Evolutionary conservation across 2,797 vertebrate genomes (phyloP).

Genomic region (Cyprinella venusta): DNA sequence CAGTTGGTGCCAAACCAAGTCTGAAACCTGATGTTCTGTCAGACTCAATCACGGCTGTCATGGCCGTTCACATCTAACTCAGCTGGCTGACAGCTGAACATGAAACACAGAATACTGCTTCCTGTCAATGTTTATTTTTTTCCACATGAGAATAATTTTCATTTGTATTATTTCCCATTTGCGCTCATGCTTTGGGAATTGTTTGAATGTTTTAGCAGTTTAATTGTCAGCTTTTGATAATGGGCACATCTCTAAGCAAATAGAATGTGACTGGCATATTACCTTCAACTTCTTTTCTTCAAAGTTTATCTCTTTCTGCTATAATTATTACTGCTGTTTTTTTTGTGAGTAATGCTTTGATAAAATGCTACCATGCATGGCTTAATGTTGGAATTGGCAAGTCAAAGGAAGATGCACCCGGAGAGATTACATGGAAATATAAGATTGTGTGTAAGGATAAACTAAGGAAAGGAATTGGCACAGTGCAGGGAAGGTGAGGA

Average conservation of each 20-base stretch:
- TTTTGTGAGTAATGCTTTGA: slow-evolving; percentile 60
- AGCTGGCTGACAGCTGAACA: slow-evolving; percentile 38
- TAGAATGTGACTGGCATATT: slow-evolving; percentile 68
- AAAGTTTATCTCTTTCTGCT: slow-evolving; percentile 58
- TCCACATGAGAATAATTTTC: slow-evolving; percentile 37
- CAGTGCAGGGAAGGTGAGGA: background rate
- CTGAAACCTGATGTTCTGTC: slow-evolving; percentile 55
- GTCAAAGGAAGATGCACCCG: slow-evolving; percentile 44
- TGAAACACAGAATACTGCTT: slow-evolving; percentile 34
- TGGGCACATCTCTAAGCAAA: slow-evolving; percentile 64
- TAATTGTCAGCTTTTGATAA: slow-evolving; percentile 58
- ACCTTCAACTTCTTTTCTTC: slow-evolving; percentile 59
- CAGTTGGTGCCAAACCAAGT: slow-evolving; percentile 30
- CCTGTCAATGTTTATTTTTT: slow-evolving; percentile 19
- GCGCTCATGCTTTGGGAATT: slow-evolving; percentile 36
- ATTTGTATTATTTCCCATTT: slow-evolving; percentile 10
- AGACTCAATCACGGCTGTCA: slow-evolving; percentile 53
- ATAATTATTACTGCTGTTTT: slow-evolving; percentile 64
- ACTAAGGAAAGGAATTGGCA: slow-evolving; percentile 38
- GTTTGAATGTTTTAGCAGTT: slow-evolving; percentile 23
- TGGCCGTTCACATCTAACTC: slow-evolving; percentile 32
- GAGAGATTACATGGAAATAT: slow-evolving; percentile 60
- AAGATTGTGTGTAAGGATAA: slow-evolving; percentile 44
- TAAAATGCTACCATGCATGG: slow-evolving; percentile 48
- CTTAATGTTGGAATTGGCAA: slow-evolving; percentile 43